Base-by-base conservation (phyloP, 2,888 invertebrate species). In the Cheilosia vernalis region DNA sequence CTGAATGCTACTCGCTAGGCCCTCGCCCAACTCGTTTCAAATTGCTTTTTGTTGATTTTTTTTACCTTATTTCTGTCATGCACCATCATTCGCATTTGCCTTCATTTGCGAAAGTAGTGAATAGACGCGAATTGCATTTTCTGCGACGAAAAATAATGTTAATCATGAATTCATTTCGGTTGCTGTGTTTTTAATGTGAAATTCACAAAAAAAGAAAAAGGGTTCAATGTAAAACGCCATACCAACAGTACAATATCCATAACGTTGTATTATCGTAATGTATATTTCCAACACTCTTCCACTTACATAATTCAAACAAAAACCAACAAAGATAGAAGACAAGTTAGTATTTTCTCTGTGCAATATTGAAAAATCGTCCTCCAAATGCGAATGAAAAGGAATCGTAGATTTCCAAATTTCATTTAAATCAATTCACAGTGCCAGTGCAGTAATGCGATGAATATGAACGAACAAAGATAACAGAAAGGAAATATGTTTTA, bases 271-370 rank as follows among this genome's bases (percentile, higher is more conserved):
- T 37, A 19, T 53, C n/a, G 15, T 53, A 63, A 17, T 37, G 44
- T 4, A 37, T 72, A 51, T 51, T 63, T 40, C 55, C 24, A 51
- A 30, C 51, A 58, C 63, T 37, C 33, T 42, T 70, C 51, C 37
- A 80, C 74, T 84, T 84, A 84, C 84, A 84, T 84, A 84, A 84
- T 83, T 70, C 60, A 84, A 84, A 74, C 55, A 70, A 70, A 79
- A 69, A n/a, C 9, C n/a, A 33, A 3, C 61, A 37, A 42, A 21
- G 27, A n/a, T 19, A 24, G 21, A 47, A 44, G 56, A 49, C 44
- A 47, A 67, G n/a, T n/a, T n/a, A n/a, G 7, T 13, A 37, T 13
- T 13, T 9, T 61, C 40, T 33, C 24, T 58, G 60, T 61, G 42
- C 70, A 24, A 24, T n/a, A 30, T 49, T 24, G 6, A 24, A 56